These are phyloP conservation scores for Struthio camelus DNA, from an alignment of 2,113 vertebrate species.

Conservation along the genomic window DNA sequence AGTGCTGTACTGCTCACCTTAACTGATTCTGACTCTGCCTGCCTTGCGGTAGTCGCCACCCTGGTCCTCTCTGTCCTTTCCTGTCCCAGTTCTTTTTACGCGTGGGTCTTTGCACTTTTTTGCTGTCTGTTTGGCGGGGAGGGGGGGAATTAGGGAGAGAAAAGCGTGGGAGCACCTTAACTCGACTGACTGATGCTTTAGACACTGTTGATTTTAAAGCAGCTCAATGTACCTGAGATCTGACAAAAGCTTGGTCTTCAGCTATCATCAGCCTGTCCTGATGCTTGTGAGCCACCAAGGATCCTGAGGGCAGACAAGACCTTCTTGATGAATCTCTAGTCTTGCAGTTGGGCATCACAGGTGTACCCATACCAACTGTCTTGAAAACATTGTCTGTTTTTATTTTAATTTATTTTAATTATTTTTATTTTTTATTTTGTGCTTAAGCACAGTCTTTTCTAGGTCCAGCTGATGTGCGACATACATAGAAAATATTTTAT, in stretches of 20 bases:
- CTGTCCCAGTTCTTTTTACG: background rate
- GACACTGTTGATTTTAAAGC: background rate
- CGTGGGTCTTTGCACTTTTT: background rate
- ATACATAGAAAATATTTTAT: background rate
- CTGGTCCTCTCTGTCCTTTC: background rate
- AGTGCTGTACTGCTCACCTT: background rate
- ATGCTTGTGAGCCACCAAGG: background rate
- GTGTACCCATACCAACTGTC: background rate
- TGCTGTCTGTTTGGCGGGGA: background rate
- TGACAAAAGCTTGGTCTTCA: background rate
- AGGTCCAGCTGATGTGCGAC: background rate
- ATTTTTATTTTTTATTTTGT: background rate
- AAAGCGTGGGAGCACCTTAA: background rate
- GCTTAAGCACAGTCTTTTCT: background rate
- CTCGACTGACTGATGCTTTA: background rate
- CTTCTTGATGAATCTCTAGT: background rate
- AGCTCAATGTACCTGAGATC: background rate
- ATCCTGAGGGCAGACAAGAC: background rate
- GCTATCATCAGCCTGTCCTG: fast-evolving
- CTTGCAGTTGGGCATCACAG: no score
- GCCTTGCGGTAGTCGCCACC: background rate
- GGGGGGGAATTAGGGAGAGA: background rate
- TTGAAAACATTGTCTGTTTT: background rate
- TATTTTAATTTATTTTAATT: background rate
- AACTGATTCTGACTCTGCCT: background rate